Base-by-base conservation (phyloP, 1,140 invertebrate species). In the Uloborus diversus region DNA sequence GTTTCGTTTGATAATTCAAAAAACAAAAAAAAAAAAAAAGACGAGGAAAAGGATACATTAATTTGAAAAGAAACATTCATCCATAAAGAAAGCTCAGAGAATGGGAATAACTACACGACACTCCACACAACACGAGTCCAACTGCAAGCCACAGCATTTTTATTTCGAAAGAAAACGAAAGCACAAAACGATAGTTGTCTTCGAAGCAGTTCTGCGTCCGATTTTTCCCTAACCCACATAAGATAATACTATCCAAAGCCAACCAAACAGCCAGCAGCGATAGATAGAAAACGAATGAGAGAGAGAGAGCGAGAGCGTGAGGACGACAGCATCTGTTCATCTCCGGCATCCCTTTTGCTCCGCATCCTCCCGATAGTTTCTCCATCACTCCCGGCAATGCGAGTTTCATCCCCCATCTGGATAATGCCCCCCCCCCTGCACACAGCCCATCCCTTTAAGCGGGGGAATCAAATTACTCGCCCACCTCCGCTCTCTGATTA, bases 391-490 rank as follows among this genome's bases (percentile, higher is more conserved):
- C 37, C n/a, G 28, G 59, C 71, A 35, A 75, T 75, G 71, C 59
- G 71, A 75, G 51, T 62, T 27, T 27, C 35, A 20, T 33, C 59
- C 30, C 59, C 37, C 37, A 57, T 20, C 7, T 20, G 17, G 5
- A 4, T 20, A 14, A 14, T 20, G 17, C 20, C 13, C 49, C 7
- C 49, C 49, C 5, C 49, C 49, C 49, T 9, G 37, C 37, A 42
- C 37, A 51, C 65, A 42, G 47, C n/a, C 66, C 28, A 57, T 59
- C 57, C 71, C 71, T 75, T 75, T 62, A 75, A 75, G 71, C 71
- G 68, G 73, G 73, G 73, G 73, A 78, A 78, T 78, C 73, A 57
- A 78, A 78, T 78, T 78, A 78, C 73, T 75, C 42, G 59, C 71
- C 71, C 73, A 51, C 73, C 73, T 66, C 73, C 62, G 32, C 62